Base-by-base conservation (phyloP, 1,140 invertebrate species). In the Lordiphosa mommai region DNA sequence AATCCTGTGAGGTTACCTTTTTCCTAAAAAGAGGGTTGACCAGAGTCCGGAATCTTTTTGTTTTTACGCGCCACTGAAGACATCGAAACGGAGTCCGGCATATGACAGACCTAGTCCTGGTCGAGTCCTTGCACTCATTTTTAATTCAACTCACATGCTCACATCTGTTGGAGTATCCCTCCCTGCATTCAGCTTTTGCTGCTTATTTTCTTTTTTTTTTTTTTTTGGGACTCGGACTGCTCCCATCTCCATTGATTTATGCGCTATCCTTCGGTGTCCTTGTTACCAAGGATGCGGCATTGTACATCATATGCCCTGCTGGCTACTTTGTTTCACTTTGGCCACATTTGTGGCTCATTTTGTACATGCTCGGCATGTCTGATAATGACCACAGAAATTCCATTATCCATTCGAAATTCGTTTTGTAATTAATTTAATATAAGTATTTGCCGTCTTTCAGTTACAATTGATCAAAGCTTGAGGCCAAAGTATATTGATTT, bases 391-490 rank as follows among this genome's bases (percentile, higher is more conserved):
- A 76, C 58, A 82, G 66, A 67, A 50, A 80, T 84, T 80, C 72
- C 76, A 76, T 80, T 80, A 76, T 82, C 76, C 77, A 84, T 80
- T 76, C 71, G 71, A 52, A 74, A 68, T 84, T 84, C 76, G 76
- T 80, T 67, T 68, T 76, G 76, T 80, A 80, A 80, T 80, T 80
- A 80, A 80, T 84, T 80, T 76, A 82, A 82, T 82, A 84, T 71
- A 84, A 40, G 41, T 53, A 47, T 47, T 64, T 61, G 33, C 20
- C 17, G 27, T 48, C 17, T 59, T 5, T 27, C 23, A 27, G 23
- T 27, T 23, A 27, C 23, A 27, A 27, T 7, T 27, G 23, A 27
- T 27, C 3, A 0, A 4, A 2, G 2, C 2, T 13, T n/a, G 34
- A 36, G n/a, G 44, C 2, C 14, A 47, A 47, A 32, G 29, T 5